Conservation (phyloP, 1,140 invertebrate species). For the Trichonephila clavata region DNA sequence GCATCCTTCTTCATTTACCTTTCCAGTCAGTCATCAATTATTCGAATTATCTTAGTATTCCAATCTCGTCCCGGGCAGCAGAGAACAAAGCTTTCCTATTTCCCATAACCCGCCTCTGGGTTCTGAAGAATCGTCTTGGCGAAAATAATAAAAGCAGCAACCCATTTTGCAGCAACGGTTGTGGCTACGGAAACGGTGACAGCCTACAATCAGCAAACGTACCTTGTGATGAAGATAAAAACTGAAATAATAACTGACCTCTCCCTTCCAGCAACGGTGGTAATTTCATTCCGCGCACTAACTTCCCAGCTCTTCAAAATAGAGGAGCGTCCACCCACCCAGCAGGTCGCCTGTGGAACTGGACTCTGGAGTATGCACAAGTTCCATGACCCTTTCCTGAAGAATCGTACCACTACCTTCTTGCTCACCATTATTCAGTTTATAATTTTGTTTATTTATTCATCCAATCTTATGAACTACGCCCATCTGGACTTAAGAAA, state of each 20-base stretch:
- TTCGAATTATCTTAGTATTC: background rate
- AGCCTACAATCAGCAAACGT: constrained; percentile 53
- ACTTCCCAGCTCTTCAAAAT: background rate
- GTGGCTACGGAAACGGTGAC: constrained; percentile 46
- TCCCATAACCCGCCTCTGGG: constrained; percentile 26
- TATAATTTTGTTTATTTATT: constrained; percentile 18
- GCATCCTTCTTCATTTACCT: constrained; percentile 12
- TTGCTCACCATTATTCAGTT: background rate
- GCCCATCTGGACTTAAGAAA: background rate
- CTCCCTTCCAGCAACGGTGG: constrained; percentile 32
- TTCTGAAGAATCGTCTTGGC: background rate
- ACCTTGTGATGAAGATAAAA: background rate
- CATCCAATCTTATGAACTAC: background rate
- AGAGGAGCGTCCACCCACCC: constrained; percentile 65
- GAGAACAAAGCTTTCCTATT: constrained; percentile 22
- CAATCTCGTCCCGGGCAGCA: background rate
- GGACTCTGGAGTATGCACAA: background rate
- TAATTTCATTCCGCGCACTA: constrained; percentile 44
- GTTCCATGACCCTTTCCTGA: constrained; percentile 46
- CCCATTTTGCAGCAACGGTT: constrained; percentile 53
- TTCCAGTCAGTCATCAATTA: constrained; percentile 35
- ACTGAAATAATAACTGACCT: constrained; percentile 35
- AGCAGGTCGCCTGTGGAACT: background rate
- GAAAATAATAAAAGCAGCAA: constrained; percentile 27
- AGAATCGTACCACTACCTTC: background rate